These are phyloP conservation scores for Porites rus DNA, from an alignment of 92 coral and sea anemone genomes.

Conservation along the genomic window DNA sequence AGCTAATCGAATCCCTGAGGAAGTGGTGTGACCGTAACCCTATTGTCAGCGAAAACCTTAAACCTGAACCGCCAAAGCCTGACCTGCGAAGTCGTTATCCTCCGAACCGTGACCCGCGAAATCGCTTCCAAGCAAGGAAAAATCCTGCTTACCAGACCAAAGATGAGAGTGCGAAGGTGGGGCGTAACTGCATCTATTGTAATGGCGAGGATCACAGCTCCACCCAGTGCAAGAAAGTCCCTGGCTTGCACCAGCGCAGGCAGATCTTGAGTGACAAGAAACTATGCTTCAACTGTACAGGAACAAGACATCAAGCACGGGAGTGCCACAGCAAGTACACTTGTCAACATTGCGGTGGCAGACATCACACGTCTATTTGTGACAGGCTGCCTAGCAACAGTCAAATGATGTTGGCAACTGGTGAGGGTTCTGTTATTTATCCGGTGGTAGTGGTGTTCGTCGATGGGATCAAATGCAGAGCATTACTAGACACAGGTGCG, in stretches of 20 bases:
- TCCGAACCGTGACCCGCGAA: no score
- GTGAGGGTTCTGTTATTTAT: conserved; percentile 44
- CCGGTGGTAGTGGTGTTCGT: conserved; percentile 66
- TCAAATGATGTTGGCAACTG: conserved; percentile 49
- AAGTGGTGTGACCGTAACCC: conserved; percentile 59
- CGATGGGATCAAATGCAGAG: conserved; percentile 63
- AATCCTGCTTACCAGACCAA: no score
- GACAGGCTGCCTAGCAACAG: conserved; percentile 10
- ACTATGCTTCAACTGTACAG: no score
- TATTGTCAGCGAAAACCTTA: conserved; percentile 1
- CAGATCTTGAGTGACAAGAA: no score
- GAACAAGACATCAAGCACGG: no score
- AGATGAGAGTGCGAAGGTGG: no score
- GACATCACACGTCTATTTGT: conserved; percentile 31
- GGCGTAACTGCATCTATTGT: no score
- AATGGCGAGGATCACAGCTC: no score
- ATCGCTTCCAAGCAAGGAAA: no score
- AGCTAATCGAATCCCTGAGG: conserved; percentile 23
- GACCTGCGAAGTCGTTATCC: no score
- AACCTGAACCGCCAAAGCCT: neutral
- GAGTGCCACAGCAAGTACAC: neutral
- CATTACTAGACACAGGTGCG: conserved; percentile 69
- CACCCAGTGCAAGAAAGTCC: no score
- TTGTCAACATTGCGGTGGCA: conserved; percentile 6
- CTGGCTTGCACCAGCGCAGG: no score